Conservation (phyloP, 2,113 vertebrate genomes). For the Dolichotis patagonum region DNA sequence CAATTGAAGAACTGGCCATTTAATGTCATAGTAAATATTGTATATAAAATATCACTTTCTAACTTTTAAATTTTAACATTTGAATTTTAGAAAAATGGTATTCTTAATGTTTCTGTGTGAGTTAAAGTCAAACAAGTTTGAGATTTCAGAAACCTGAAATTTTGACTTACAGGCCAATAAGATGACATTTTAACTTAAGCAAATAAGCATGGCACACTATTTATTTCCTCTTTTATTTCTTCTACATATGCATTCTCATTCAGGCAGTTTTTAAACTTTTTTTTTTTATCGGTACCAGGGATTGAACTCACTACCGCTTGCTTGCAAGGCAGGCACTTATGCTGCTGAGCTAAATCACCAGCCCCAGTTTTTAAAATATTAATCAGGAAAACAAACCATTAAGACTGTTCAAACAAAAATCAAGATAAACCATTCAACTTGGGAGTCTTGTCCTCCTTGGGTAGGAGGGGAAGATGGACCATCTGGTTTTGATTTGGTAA, state of each 20-base stretch:
- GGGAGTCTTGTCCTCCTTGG: not conserved
- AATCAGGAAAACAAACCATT: constrained; percentile 41
- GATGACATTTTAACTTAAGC: not conserved
- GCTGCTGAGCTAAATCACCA: too few species aligned
- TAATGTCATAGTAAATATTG: constrained; percentile 30
- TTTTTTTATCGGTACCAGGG: too few species aligned
- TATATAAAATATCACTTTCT: constrained; percentile 46
- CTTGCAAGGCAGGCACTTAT: too few species aligned
- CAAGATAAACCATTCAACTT: not conserved
- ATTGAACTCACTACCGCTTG: too few species aligned
- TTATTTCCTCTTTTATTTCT: constrained; percentile 1
- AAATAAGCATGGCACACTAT: not conserved
- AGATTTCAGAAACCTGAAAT: constrained; percentile 27
- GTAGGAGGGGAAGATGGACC: not conserved
- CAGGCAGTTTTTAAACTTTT: constrained; percentile 56
- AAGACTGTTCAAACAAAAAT: constrained; percentile 41
- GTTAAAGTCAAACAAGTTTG: constrained; percentile 3
- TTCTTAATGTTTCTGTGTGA: constrained; percentile 8
- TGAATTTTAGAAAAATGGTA: constrained; percentile 38
- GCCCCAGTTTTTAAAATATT: constrained; percentile 57
- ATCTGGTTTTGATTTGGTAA: not conserved
- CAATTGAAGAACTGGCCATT: constrained; percentile 40
- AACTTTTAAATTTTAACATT: constrained; percentile 45
- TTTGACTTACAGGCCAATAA: not conserved
- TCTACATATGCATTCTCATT: not conserved